These are phyloP conservation scores for Pammene aurita DNA, from an alignment of 2,888 invertebrate species.

Conservation along the genomic window DNA sequence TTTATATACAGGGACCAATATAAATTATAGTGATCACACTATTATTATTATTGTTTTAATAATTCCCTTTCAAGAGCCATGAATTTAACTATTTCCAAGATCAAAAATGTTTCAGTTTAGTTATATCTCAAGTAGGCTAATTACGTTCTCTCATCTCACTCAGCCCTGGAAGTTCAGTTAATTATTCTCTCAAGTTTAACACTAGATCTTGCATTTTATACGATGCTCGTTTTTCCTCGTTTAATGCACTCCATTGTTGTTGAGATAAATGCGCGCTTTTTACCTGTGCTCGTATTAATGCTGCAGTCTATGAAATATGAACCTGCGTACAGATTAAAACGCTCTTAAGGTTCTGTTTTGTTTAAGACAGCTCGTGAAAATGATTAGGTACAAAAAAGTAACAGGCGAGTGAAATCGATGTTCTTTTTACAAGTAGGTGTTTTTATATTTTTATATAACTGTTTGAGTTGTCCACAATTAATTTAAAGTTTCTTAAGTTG, in stretches of 20 bases:
- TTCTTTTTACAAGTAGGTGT: too few relatives aligned
- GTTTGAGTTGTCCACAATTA: too few relatives aligned
- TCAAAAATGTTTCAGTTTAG: slow-evolving; percentile 17
- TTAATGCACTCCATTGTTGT: slow-evolving; percentile 51
- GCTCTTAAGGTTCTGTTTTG: slow-evolving; percentile 10
- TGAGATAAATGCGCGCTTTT: slow-evolving; percentile 62
- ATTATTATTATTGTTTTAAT: too few relatives aligned
- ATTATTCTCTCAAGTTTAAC: slow-evolving; percentile 66
- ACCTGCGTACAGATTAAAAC: slow-evolving; percentile 31
- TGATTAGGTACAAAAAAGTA: not conserved
- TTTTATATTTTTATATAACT: too few relatives aligned
- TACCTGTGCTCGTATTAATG: slow-evolving; percentile 44
- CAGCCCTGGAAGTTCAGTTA: slow-evolving; percentile 49
- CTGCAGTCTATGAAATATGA: slow-evolving; percentile 50
- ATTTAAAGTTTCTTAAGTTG: too few relatives aligned
- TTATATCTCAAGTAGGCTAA: slow-evolving; percentile 39
- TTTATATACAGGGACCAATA: too few relatives aligned
- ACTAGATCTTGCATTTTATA: slow-evolving; percentile 57
- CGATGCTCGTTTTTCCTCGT: slow-evolving; percentile 53
- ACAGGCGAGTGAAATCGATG: not conserved
- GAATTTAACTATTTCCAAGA: not conserved
- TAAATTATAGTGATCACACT: too few relatives aligned
- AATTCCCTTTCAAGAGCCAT: not conserved
- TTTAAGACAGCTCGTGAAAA: slow-evolving; percentile 2
- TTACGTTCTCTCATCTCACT: slow-evolving; percentile 46